phyloP scores from a whole-genome alignment of 2,888 invertebrate genomes.

The Epirrhoe tristata region DNA sequence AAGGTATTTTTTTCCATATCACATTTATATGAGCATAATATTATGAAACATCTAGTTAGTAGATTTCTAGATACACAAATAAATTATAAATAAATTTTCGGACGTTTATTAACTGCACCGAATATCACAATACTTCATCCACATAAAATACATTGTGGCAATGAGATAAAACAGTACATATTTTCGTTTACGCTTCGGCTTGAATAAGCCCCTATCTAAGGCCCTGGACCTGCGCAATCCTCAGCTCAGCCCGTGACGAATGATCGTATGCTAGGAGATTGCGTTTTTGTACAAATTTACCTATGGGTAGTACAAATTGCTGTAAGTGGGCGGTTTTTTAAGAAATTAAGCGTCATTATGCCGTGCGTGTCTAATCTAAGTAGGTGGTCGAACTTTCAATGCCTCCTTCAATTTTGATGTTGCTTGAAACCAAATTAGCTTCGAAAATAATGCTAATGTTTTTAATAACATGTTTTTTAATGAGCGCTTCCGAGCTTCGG shows the following conservation, averaged over 20 bases:
- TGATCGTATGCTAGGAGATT: slow-evolving; percentile 57
- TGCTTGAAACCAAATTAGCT: background rate
- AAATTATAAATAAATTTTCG: too few relatives aligned
- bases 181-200: slow-evolving; percentile 13
- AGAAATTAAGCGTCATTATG: slow-evolving; percentile 47
- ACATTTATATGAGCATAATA: too few relatives aligned
- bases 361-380: slow-evolving; percentile 36
- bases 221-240: slow-evolving; percentile 49
- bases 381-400: slow-evolving; percentile 22
- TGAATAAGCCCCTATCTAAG: background rate
- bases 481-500: too few relatives aligned
- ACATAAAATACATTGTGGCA: too few relatives aligned
- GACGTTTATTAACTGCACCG: too few relatives aligned
- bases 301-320: slow-evolving; percentile 39
- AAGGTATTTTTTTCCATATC: too few relatives aligned
- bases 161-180: background rate
- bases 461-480: too few relatives aligned
- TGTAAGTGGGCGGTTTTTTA: slow-evolving; percentile 46
- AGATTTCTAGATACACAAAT: too few relatives aligned
- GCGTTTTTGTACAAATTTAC: slow-evolving; percentile 62
- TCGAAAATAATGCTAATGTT: background rate
- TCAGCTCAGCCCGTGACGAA: slow-evolving; percentile 60
- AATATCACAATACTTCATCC: too few relatives aligned
- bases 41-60: too few relatives aligned
- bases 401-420: slow-evolving; percentile 5